A percentile compares a stretch with the other conserved stretches of the same genome.
These are phyloP conservation scores for Lithophane socia DNA, from an alignment of 2,888 invertebrate genomes.

Conservation along the genomic window DNA sequence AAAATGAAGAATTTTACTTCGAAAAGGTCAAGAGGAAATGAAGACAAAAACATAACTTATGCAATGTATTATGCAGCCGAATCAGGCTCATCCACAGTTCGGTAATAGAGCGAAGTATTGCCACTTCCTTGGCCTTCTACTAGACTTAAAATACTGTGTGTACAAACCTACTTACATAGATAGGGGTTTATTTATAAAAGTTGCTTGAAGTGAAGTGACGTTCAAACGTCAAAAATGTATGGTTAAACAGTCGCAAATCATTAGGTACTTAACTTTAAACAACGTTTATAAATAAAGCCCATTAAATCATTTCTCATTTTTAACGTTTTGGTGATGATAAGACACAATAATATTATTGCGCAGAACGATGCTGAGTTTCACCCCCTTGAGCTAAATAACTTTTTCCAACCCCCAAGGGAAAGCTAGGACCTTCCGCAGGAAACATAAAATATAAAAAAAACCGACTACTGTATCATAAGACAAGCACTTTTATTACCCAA, in stretches of 20 bases:
- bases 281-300: too few species aligned
- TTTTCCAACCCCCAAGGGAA: neutral
- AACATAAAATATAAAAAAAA: conserved; percentile 9
- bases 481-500: conserved; percentile 23
- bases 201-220: too few species aligned
- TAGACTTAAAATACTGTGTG: too few species aligned
- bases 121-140: neutral
- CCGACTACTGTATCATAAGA: neutral
- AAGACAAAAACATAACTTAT: neutral
- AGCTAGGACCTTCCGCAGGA: neutral
- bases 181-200: too few species aligned
- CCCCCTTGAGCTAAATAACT: neutral
- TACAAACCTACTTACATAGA: too few species aligned
- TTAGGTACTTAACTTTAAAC: too few species aligned
- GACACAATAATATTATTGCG: too few species aligned
- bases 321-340: too few species aligned
- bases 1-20: neutral
- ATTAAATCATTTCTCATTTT: too few species aligned
- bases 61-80: neutral
- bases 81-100: neutral
- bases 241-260: too few species aligned
- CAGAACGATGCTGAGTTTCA: neutral
- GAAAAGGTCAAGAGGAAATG: neutral
- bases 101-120: neutral
- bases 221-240: too few species aligned